Evolutionary conservation across 2,113 vertebrate species (phyloP).

Genomic region (Callionymus lyra): DNA sequence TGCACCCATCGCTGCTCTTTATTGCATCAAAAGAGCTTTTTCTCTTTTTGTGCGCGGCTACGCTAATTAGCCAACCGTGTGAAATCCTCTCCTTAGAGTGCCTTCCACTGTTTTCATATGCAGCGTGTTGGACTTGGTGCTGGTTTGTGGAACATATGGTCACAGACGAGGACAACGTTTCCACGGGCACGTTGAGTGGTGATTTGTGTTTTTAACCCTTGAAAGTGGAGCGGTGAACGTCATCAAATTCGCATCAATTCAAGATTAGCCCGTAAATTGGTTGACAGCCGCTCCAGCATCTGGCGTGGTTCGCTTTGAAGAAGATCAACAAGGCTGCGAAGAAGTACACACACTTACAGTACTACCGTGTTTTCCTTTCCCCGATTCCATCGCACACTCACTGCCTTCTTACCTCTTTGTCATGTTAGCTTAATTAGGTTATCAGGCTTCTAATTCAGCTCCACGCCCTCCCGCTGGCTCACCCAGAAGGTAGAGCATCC

Average conservation of each 20-base stretch:
- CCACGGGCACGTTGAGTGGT: constrained; percentile 45
- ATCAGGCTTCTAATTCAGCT: constrained; percentile 45
- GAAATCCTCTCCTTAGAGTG: constrained; percentile 47
- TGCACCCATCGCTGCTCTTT: constrained; percentile 35
- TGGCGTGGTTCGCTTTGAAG: constrained; percentile 3
- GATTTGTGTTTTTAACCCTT: constrained; percentile 43
- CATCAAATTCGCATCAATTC: constrained; percentile 40
- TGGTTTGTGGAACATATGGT: constrained; percentile 51
- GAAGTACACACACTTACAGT: constrained; percentile 5
- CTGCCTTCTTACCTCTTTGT: constrained; percentile 9
- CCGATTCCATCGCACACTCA: neutral
- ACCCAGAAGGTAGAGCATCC: constrained; percentile 46
- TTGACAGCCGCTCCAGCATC: constrained; percentile 5
- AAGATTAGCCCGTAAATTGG: constrained; percentile 32
- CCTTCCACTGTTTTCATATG: constrained; percentile 47
- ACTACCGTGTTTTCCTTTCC: constrained; percentile 8
- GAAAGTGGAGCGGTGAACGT: constrained; percentile 28
- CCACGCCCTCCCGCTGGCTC: constrained; percentile 41
- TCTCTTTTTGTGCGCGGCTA: constrained; percentile 23
- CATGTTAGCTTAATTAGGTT: constrained; percentile 51
- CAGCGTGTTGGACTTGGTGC: neutral
- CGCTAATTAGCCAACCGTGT: constrained; percentile 54
- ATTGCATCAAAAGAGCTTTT: constrained; percentile 52
- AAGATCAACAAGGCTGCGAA: neutral
- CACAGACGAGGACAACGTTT: constrained; percentile 41